phyloP scores from a whole-genome alignment of 2,797 vertebrate genomes.

The Myripristis jacobus region DNA sequence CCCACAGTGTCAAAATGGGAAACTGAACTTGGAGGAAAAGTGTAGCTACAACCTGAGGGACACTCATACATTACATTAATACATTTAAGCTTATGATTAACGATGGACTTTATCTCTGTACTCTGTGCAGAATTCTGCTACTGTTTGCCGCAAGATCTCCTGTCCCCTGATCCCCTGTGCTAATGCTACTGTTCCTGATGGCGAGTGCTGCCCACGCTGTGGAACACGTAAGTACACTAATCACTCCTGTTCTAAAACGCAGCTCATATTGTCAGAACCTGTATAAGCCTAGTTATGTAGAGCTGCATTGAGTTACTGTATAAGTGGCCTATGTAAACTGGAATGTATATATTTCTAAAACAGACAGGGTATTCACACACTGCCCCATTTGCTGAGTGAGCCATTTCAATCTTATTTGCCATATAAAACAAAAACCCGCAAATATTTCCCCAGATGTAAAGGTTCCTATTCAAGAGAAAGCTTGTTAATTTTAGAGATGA shows the following conservation, averaged over 20 bases:
- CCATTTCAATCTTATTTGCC: slow-evolving; percentile 47
- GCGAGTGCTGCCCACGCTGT: slow-evolving; percentile 92
- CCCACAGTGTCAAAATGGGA: background rate
- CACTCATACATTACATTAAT: slow-evolving; percentile 1
- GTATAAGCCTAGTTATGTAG: slow-evolving; percentile 29
- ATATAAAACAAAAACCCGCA: slow-evolving; percentile 64
- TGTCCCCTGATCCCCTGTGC: slow-evolving; percentile 91
- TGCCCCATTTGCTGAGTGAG: slow-evolving; percentile 40
- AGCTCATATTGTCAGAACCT: slow-evolving; percentile 14
- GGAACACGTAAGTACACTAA: slow-evolving; percentile 85
- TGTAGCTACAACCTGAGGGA: background rate
- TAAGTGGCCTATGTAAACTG: slow-evolving; percentile 19
- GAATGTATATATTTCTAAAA: slow-evolving; percentile 26
- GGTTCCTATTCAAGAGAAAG: slow-evolving; percentile 56
- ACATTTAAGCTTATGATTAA: background rate
- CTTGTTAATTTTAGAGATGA: slow-evolving; percentile 61
- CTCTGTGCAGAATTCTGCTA: slow-evolving; percentile 86
- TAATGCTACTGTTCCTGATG: slow-evolving; percentile 90
- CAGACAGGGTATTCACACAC: slow-evolving; percentile 38
- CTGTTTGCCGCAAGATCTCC: slow-evolving; percentile 90
- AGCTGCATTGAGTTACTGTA: slow-evolving; percentile 11
- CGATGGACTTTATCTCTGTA: slow-evolving; percentile 25
- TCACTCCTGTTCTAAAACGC: background rate
- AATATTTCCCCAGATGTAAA: slow-evolving; percentile 57
- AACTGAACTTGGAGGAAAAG: slow-evolving; percentile 9